Evolutionary conservation across 2,797 vertebrate genomes (phyloP).

Genomic region (Betta splendens): DNA sequence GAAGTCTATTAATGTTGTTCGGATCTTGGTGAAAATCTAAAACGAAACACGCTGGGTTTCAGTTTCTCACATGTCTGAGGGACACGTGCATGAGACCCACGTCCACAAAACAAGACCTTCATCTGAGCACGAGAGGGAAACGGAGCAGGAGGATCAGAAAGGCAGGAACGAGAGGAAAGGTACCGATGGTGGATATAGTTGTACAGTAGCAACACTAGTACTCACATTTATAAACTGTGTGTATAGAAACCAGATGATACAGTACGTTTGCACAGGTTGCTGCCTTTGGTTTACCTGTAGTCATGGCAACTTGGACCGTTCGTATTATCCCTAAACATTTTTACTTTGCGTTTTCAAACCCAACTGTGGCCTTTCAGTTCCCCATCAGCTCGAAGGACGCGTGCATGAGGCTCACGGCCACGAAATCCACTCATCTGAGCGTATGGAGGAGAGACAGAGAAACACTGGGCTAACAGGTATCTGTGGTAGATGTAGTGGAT

Average conservation of each 20-base stretch:
- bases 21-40: too few relatives aligned
- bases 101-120: constrained; percentile 25
- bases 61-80: constrained; percentile 34
- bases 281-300: background rate
- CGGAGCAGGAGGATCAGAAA: background rate
- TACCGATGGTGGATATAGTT: constrained; percentile 5
- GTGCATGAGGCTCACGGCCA: constrained; percentile 15
- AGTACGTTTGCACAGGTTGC: too few relatives aligned
- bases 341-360: too few relatives aligned
- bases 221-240: too few relatives aligned
- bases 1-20: too few relatives aligned
- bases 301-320: background rate
- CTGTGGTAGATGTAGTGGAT: background rate
- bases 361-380: constrained; percentile 5
- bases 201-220: background rate
- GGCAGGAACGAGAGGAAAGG: constrained; percentile 8
- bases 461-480: constrained; percentile 33
- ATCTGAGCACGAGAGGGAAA: background rate
- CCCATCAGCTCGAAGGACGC: constrained; percentile 6
- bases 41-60: background rate
- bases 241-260: too few relatives aligned
- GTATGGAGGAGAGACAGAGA: constrained; percentile 13
- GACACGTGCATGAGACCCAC: constrained; percentile 10
- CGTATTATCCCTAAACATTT: too few relatives aligned
- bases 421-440: constrained; percentile 18